Evolutionary conservation across 2,888 invertebrate species (phyloP).

Genomic region (Cheilosia impressa): DNA sequence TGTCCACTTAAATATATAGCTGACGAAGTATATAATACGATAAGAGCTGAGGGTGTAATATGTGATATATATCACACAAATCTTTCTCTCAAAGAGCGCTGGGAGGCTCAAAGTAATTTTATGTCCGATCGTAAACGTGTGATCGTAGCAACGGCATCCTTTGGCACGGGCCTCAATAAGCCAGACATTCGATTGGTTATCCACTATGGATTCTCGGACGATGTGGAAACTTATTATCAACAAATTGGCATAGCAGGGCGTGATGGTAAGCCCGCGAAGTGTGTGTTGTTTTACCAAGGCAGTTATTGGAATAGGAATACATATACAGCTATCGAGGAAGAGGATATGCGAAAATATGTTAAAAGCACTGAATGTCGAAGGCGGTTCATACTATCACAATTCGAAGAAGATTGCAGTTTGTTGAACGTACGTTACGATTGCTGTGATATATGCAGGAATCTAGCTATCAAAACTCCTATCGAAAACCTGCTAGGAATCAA

Average conservation of each 20-base stretch:
- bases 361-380: constrained; percentile 85
- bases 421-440: constrained; percentile 83
- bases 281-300: constrained; percentile 85
- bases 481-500: background rate
- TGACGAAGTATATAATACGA: constrained; percentile 84
- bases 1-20: constrained; percentile 87
- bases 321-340: too few relatives aligned
- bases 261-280: constrained; percentile 87
- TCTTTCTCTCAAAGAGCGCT: constrained; percentile 84
- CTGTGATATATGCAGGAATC: constrained; percentile 86
- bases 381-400: constrained; percentile 86
- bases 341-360: constrained; percentile 85
- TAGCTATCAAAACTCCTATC: background rate
- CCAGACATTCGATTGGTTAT: constrained; percentile 88
- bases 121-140: constrained; percentile 86
- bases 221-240: constrained; percentile 90
- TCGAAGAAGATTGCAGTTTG: constrained; percentile 83
- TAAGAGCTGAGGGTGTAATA: constrained; percentile 83
- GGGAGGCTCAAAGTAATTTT: constrained; percentile 86
- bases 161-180: constrained; percentile 91
- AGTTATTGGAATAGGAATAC: constrained; percentile 83
- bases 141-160: constrained; percentile 88
- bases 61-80: constrained; percentile 88
- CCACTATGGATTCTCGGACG: constrained; percentile 89
- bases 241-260: constrained; percentile 90